These are phyloP conservation scores for Pseudocheirus occidentalis DNA, from an alignment of 2,797 vertebrate species.

Conservation along the genomic window DNA sequence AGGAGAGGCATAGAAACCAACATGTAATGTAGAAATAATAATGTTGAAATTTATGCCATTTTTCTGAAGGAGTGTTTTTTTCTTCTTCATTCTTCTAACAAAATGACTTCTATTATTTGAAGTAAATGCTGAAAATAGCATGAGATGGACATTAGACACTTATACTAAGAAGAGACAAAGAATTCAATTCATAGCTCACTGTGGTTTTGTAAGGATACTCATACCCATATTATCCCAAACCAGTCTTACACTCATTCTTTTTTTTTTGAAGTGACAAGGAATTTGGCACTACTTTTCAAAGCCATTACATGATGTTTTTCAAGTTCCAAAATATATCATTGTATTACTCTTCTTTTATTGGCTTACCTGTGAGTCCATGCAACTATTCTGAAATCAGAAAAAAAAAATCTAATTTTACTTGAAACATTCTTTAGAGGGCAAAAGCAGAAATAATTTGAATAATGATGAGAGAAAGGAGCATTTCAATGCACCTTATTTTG, in stretches of 20 bases:
- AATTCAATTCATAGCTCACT: background rate
- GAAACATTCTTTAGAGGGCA: background rate
- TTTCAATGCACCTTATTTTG: background rate
- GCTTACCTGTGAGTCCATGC: background rate
- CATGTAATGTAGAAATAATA: slow-evolving; percentile 77
- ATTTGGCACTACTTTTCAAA: background rate
- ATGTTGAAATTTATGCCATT: slow-evolving; percentile 73
- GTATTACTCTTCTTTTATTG: background rate
- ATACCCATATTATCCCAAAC: background rate
- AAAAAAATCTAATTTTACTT: background rate
- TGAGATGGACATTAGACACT: background rate
- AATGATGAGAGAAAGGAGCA: background rate
- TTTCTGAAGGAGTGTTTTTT: slow-evolving; percentile 62
- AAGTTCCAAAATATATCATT: background rate
- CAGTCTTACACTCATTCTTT: background rate
- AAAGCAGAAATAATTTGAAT: background rate
- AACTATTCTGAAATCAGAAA: background rate
- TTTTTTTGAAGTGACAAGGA: background rate
- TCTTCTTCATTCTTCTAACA: slow-evolving; percentile 57
- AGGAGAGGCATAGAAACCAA: slow-evolving; percentile 76
- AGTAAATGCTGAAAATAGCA: slow-evolving; percentile 57
- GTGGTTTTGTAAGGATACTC: background rate
- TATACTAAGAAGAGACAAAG: slow-evolving; percentile 7
- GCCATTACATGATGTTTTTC: background rate
- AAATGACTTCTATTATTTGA: slow-evolving; percentile 56